phyloP scores from a whole-genome alignment of 2,113 vertebrate species.

The Ellobius talpinus region DNA sequence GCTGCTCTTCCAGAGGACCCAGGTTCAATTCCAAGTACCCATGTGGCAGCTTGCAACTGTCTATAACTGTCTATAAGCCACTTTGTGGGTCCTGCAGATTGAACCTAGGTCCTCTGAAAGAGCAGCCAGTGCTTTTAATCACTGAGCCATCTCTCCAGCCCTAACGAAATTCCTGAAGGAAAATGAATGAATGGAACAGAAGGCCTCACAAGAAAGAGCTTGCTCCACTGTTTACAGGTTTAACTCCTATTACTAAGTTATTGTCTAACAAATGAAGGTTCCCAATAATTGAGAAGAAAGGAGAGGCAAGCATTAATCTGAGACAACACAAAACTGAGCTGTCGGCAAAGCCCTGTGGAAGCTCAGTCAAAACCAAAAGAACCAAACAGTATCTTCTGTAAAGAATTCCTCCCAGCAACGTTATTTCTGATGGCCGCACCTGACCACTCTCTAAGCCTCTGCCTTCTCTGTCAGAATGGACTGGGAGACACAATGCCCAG shows the following conservation, averaged over 20 bases:
- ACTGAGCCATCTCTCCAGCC: neutral
- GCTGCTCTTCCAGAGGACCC: neutral
- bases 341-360: conserved; percentile 5
- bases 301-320: neutral
- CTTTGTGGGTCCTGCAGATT: neutral
- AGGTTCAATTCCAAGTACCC: neutral
- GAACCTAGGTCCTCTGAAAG: neutral
- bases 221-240: neutral
- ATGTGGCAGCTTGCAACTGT: neutral
- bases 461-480: conserved; percentile 22
- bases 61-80: neutral
- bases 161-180: neutral
- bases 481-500: neutral
- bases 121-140: neutral
- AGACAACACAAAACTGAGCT: conserved; percentile 41
- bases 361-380: conserved; percentile 15
- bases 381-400: neutral
- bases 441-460: conserved; percentile 8
- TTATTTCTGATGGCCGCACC: neutral
- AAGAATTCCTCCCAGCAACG: neutral
- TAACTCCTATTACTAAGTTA: conserved; percentile 44
- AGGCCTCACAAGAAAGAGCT: neutral
- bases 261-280: conserved; percentile 35
- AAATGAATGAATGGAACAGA: neutral
- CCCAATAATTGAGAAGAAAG: conserved; percentile 17